A percentile compares a stretch with the other conserved stretches of the same genome.
Conservation (phyloP, 1,140 invertebrate genomes). For the Rhizoglyphus robini region DNA sequence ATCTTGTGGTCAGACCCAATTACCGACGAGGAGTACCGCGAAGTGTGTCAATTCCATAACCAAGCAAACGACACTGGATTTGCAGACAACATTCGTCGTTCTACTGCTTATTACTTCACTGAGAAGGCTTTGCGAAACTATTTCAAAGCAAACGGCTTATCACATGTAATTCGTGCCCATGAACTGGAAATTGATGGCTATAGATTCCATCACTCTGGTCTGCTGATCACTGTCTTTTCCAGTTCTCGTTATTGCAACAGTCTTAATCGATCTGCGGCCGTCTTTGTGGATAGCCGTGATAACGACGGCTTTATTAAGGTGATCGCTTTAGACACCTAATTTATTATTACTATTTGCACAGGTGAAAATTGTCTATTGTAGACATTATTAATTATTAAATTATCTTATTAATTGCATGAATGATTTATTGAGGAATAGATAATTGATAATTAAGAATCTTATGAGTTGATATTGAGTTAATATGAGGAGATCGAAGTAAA, state of each 20-base stretch:
- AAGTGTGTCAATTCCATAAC: conserved; percentile 20
- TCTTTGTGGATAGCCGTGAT: conserved; percentile 42
- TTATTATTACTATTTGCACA: not conserved
- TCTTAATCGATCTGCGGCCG: conserved; percentile 49
- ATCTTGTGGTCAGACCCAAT: conserved; percentile 63
- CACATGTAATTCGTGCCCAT: conserved; percentile 54
- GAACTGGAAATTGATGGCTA: conserved; percentile 41
- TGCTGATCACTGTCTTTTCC: conserved; percentile 50
- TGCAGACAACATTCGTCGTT: conserved; percentile 46
- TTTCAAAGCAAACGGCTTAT: conserved; percentile 46
- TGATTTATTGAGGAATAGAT: too few species aligned
- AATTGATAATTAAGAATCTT: too few species aligned
- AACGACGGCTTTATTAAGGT: conserved; percentile 36
- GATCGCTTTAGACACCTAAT: conserved; percentile 4
- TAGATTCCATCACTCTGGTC: conserved; percentile 42
- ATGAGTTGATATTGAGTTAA: too few species aligned
- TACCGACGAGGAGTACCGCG: conserved; percentile 24
- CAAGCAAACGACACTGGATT: conserved; percentile 43
- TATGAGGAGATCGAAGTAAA: too few species aligned
- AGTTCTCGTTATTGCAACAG: conserved; percentile 51
- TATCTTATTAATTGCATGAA: too few species aligned
- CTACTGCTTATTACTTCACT: conserved; percentile 55
- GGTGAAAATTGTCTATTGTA: not conserved
- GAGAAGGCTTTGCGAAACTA: conserved; percentile 48
- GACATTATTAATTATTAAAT: too few species aligned